Evolutionary conservation across 2,113 vertebrate species (phyloP), one percentile per base, ranked within the genome.

Genomic region (Hymenochirus boettgeri): DNA sequence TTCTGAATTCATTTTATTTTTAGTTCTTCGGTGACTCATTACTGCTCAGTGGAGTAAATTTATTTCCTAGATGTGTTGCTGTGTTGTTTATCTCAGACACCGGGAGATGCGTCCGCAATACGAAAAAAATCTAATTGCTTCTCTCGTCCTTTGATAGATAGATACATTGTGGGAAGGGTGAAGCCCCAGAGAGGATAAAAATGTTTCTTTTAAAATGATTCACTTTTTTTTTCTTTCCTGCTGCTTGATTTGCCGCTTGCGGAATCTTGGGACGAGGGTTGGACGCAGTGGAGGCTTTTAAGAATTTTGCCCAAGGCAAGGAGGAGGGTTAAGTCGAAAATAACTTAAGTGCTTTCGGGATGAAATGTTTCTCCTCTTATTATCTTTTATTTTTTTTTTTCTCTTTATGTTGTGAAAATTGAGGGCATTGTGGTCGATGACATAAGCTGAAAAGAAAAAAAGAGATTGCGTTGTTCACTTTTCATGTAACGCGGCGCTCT

Each of bases 91-190:
- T 21, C 22, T 9, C 21, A 22, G 46, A 48, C 46, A 48, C 19
- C 22, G 46, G 19, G 46, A 48, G 22, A 48, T 48, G 21, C 19
- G 12, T 48, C 21, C 3, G 22, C 46, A 12, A 7, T 10, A 23
- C 46, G 21, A 7, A 21, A 48, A 48, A 48, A 48, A 48, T 48
- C n/a, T n/a, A 48, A 48, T 48, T 48, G 46, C 21, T 21, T 48
- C 21, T 21, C 46, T 22, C 2, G 21, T 48, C 46, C 8, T 48
- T 48, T 48, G 22, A 48, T 48, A 48, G 46, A 48, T 48, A 48
- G 46, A 48, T 48, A 19, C 5, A 22, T 48, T 48, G 46, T 48
- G 22, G 21, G 9, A 48, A 48, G 22, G 46, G 8, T 48, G 46
- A 23, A 46, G 18, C 18, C 46, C 19, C 21, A 3, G 21, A 42